A percentile compares a stretch with the other conserved stretches of the same genome.
phyloP scores from a whole-genome alignment of 1,140 invertebrate species.

The Ostrea edulis region DNA sequence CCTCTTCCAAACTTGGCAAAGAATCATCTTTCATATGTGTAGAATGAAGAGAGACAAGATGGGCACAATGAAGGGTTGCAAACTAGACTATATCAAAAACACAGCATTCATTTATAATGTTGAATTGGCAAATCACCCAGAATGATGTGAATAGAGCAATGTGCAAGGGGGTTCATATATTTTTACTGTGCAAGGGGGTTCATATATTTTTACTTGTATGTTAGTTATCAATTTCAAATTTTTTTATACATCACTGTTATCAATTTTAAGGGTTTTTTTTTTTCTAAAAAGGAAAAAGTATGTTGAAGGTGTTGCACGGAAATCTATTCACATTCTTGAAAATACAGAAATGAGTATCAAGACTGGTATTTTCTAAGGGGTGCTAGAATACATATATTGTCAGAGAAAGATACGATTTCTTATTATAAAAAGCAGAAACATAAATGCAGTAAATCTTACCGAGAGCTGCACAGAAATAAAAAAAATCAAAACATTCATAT shows the following conservation, averaged over 20 bases:
- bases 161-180: background rate
- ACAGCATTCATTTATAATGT: background rate
- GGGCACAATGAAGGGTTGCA: background rate
- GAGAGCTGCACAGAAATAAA: slow-evolving; percentile 36
- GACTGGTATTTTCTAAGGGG: background rate
- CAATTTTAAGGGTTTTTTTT: background rate
- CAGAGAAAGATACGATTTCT: background rate
- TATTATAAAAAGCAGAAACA: slow-evolving; percentile 19
- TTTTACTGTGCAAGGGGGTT: background rate
- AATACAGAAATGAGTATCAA: background rate
- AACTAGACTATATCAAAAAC: slow-evolving; percentile 16
- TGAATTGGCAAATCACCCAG: slow-evolving; percentile 12
- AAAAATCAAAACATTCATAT: background rate
- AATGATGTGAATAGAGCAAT: slow-evolving; percentile 29
- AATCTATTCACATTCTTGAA: slow-evolving; percentile 12
- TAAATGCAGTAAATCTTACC: slow-evolving; percentile 34
- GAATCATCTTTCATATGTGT: background rate
- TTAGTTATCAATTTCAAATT: background rate
- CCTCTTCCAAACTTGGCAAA: background rate
- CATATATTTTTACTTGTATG: slow-evolving; percentile 8
- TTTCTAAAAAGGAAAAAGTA: background rate
- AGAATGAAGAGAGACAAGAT: background rate
- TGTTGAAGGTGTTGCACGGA: background rate
- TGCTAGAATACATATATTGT: background rate
- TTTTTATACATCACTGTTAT: background rate